Evolutionary conservation across 2,797 vertebrate species (phyloP), one percentile per base, ranked within the genome.

Genomic region (Ataeniobius toweri): DNA sequence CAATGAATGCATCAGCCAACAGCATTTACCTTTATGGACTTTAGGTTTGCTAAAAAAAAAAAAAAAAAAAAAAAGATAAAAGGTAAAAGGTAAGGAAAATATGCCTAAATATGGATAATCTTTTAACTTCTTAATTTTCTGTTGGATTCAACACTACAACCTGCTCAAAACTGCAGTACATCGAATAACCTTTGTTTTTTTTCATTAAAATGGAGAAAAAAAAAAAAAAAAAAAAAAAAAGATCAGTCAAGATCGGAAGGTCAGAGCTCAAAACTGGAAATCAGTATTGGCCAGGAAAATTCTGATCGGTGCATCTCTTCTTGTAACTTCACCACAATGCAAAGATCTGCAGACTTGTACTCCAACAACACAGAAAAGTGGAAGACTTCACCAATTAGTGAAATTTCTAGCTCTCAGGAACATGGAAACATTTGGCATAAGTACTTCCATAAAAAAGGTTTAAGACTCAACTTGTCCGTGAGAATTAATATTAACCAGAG

Each of bases 361-460:
- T 83, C 59, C 74, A 79, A 75, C 56, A 41, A 67, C 68, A 77
- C 3, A 86, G 46, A 50, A 83, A 41, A 80, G 70, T 26, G 78
- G 44, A 59, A 50, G 51, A 75, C 48, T 87, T 82, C n/a, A 86
- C 46, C 82, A 72, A 69, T 61, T 6, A 55, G 75, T 59, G 6
- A 83, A 53, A 72, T 84, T 61, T 73, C 74, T 76, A 75, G 58
- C 44, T 81, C 36, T 67, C 71, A 18, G 55, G 18, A 50, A 5
- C 44, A 1, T n/a, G 74, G 59, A 67, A 20, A 73, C 31, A 76
- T 41, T 73, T 79, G n/a, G 75, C 50, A 71, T 51, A 48, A 88
- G 87, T 88, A 86, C 79, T 89, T 85, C 13, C 48, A 77, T 70
- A 71, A 84, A 83, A 83, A 77, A 56, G 71, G n/a, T 83, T 75